Evolutionary conservation across 2,797 vertebrate species (phyloP), one percentile per base, ranked within the genome.

Genomic region (Staurois parvus): DNA sequence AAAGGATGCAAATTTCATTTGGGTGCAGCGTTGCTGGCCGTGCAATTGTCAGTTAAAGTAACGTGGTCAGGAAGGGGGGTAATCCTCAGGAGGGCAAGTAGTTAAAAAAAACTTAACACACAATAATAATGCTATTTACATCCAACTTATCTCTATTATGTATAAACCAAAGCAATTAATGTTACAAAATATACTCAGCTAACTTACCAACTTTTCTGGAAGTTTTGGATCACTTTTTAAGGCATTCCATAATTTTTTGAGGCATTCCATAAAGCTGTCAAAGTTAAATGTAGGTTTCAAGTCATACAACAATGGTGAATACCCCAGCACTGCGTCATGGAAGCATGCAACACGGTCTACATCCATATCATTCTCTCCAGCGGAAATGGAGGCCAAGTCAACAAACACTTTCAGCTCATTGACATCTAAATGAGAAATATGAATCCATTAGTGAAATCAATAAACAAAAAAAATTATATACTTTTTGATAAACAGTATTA

Each of bases 321-420:
- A 99, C 85, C 98, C 98, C 9, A 97, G 96, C 74, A 99, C 94
- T 0, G 97, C 91, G 6, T 98, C 96, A 0, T 99, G 98, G 91
- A 99, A 99, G 80, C 96, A 99, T 1, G 98, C 96, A 3, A 99
- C 98, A 0, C 98, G 94, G 89, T 98, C 98, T 83, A 99, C 97
- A 0, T 99, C 97, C 90, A 99, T 95, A 92, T 98, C 98, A 0
- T 98, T 99, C 92, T 99, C 98, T 83, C 98, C 98, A 4, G 98
- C 98, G n/a, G 97, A 99, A 88, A 99, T 99, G 75, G 97, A 97
- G 0, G 98, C 98, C 92, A 99, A 88, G 91, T 99, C 98, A 79
- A 99, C 97, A 80, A 99, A 99, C 10, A 99, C 98, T 88, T 99
- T 98, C 91, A 99, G 89, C 89, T 99, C 98, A 7, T 96, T 98